phyloP scores from a whole-genome alignment of 2,888 invertebrate species.

The Macrosiphum euphorbiae region DNA sequence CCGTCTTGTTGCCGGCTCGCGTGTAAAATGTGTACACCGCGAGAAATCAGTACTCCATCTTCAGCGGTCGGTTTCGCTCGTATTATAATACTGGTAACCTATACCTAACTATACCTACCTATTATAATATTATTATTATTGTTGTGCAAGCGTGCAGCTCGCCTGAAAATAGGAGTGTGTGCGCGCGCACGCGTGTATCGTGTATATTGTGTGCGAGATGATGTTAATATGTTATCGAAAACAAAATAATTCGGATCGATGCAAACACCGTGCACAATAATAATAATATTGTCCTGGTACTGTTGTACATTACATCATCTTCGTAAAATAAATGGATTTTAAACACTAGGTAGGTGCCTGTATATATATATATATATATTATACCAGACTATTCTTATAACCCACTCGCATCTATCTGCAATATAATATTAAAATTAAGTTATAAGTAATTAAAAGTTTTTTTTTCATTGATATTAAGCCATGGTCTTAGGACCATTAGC shows the following conservation, averaged over 20 bases:
- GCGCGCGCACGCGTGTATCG: neutral
- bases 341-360: neutral
- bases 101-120: neutral
- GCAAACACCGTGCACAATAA: neutral
- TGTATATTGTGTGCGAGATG: neutral
- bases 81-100: neutral
- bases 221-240: neutral
- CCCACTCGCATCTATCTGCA: neutral
- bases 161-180: too few relatives aligned
- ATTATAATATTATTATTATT: neutral
- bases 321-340: slow-evolving; percentile 13
- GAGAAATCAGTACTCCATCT: slow-evolving; percentile 35
- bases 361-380: neutral
- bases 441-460: too few relatives aligned
- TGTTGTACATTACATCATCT: neutral
- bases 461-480: too few relatives aligned
- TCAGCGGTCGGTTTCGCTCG: neutral
- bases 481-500: too few relatives aligned
- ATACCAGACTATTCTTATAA: neutral
- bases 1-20: neutral
- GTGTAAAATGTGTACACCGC: neutral
- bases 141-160: neutral
- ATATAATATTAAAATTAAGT: neutral
- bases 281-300: neutral
- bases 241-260: neutral